Evolutionary conservation across 2,113 vertebrate genomes (phyloP).

Genomic region (Pelobates fuscus): DNA sequence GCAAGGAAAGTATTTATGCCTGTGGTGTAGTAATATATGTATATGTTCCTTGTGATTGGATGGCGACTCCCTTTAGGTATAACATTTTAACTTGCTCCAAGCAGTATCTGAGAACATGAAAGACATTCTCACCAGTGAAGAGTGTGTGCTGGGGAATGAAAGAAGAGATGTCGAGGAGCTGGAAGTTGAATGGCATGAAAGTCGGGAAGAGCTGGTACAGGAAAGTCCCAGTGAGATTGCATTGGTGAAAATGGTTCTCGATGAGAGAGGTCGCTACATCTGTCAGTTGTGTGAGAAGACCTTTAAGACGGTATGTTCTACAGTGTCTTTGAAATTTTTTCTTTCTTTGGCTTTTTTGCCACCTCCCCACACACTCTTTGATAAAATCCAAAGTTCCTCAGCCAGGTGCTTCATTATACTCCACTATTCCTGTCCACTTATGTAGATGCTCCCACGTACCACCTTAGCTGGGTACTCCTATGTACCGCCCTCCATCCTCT

Average conservation of each 20-base stretch:
- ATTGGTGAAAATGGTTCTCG: slow-evolving; percentile 76
- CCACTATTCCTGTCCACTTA: too few species aligned
- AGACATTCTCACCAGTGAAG: slow-evolving; percentile 43
- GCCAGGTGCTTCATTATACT: too few species aligned
- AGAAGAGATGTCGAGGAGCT: slow-evolving; percentile 59
- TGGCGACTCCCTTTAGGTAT: too few species aligned
- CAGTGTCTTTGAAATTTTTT: not conserved
- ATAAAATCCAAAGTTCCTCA: too few species aligned
- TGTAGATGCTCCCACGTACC: too few species aligned
- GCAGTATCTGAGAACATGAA: slow-evolving; percentile 25
- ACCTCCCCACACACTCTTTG: too few species aligned
- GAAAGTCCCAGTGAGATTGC: slow-evolving; percentile 59
- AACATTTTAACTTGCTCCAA: not conserved
- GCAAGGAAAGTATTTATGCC: too few species aligned
- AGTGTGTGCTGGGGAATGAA: slow-evolving; percentile 59
- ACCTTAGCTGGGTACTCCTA: too few species aligned
- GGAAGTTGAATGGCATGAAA: slow-evolving; percentile 58
- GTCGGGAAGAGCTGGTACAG: slow-evolving; percentile 55
- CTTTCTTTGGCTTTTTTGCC: not conserved
- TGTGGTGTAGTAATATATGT: too few species aligned
- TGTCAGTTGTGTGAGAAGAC: slow-evolving; percentile 91
- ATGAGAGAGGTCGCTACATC: slow-evolving; percentile 83
- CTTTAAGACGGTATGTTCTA: slow-evolving; percentile 87
- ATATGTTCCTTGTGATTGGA: too few species aligned
- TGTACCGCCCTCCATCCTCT: too few species aligned